Evolutionary conservation across 2,797 vertebrate genomes (phyloP).

Genomic region (Melopsittacus undulatus): DNA sequence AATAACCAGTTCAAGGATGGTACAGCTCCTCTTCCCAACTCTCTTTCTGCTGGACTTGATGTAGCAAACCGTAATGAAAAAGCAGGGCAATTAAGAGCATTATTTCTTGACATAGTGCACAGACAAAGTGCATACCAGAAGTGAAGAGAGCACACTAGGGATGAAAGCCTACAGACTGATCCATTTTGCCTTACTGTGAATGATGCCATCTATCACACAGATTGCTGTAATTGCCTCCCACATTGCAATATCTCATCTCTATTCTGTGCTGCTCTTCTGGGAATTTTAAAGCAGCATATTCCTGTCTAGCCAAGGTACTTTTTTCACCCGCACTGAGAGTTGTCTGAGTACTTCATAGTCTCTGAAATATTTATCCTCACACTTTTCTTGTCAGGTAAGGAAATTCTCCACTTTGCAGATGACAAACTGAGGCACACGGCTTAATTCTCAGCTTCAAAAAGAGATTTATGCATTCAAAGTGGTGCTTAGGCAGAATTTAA

Average conservation of each 20-base stretch:
- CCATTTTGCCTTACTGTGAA: neutral
- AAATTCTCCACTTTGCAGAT: slow-evolving; percentile 50
- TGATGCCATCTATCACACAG: slow-evolving; percentile 9
- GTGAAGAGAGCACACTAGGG: accelerated
- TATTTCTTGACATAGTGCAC: accelerated
- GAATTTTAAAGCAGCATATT: neutral
- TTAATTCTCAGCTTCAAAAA: neutral
- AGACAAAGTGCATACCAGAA: accelerated
- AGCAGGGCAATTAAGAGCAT: neutral
- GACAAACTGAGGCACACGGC: neutral
- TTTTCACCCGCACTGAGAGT: neutral
- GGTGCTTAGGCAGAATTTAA: slow-evolving; percentile 14
- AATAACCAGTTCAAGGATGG: accelerated
- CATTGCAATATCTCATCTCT: neutral
- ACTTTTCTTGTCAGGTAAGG: slow-evolving; percentile 46
- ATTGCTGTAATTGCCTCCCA: slow-evolving; percentile 22
- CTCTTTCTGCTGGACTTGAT: neutral
- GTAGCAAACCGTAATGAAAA: neutral
- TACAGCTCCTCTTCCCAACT: neutral
- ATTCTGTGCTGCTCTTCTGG: neutral
- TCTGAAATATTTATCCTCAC: slow-evolving; percentile 62
- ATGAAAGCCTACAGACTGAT: neutral
- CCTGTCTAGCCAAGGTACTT: slow-evolving; percentile 31
- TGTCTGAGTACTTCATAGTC: slow-evolving; percentile 1
- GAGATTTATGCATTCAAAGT: slow-evolving; percentile 25